Evolutionary conservation across 2,113 vertebrate species (phyloP).

Genomic region (Dipodomys spectabilis): DNA sequence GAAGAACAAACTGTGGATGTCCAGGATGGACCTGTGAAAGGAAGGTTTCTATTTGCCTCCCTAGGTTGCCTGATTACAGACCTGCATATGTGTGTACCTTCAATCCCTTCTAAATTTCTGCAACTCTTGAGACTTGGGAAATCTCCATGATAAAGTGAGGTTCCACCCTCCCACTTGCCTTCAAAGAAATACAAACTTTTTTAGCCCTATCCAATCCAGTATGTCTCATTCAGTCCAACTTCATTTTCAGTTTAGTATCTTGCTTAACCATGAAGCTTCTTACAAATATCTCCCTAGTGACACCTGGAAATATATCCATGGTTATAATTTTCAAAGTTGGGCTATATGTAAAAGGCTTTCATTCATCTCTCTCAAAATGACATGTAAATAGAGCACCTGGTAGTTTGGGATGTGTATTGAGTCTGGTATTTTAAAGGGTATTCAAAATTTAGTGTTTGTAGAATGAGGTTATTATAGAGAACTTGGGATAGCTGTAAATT

Average conservation of each 20-base stretch:
- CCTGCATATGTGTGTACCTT: background rate
- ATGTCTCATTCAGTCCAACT: background rate
- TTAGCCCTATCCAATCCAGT: background rate
- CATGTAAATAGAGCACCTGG: slow-evolving; percentile 30
- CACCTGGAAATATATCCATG: background rate
- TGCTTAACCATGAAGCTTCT: slow-evolving; percentile 9
- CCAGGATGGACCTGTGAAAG: background rate
- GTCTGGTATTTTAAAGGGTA: slow-evolving; percentile 61
- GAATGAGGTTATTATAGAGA: slow-evolving; percentile 73
- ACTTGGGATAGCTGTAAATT: slow-evolving; percentile 58
- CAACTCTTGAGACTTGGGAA: background rate
- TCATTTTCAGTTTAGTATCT: slow-evolving; percentile 40
- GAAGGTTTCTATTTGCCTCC: rapidly evolving
- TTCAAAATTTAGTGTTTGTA: slow-evolving; percentile 80
- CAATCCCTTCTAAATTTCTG: background rate
- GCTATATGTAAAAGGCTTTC: slow-evolving; percentile 36
- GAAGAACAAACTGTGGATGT: background rate
- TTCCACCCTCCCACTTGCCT: background rate
- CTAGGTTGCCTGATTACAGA: background rate
- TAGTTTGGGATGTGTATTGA: slow-evolving; percentile 43
- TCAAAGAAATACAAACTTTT: background rate
- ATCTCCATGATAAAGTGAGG: background rate
- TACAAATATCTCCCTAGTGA: background rate
- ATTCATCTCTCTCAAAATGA: background rate
- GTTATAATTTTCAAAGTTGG: slow-evolving; percentile 24